Evolutionary conservation across 2,113 vertebrate genomes (phyloP), one percentile per base, ranked within the genome.

Genomic region (Reinhardtius hippoglossoides): DNA sequence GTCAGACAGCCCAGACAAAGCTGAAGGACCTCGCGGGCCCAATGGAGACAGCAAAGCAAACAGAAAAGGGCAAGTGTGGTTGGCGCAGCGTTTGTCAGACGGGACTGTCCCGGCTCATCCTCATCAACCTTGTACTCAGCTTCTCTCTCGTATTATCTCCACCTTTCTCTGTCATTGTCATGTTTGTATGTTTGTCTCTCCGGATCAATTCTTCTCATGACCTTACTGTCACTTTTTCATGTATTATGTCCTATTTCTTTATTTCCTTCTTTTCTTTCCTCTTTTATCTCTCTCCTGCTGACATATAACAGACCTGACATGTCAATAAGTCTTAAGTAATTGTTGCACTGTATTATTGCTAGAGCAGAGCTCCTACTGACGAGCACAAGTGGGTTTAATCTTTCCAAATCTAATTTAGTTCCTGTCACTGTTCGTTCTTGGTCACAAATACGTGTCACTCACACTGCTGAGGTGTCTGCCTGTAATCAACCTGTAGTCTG

Each of bases 41-140:
- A 55, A 52, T 24, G 21, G 24, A 71, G 80, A 80, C 71, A 69
- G 65, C 52, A 24, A 24, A 78, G 69, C 56, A 66, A 82, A 86
- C 77, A 76, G 82, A 86, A 90, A 87, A 88, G 76, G 80, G 78
- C 82, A 81, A 72, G 60, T 67, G 65, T 61, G 60, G 74, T 73
- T 87, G 54, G 13, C 74, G 48, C 52, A 56, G 24, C 76, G 74
- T 80, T 77, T 76, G 75, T 88, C 71, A 75, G 81, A 81, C 55
- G 56, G 69, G 82, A 88, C 83, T 88, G 78, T 88, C 85, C 82
- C 24, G 13, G 10, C 65, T 85, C 70, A 83, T 88, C 52, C 86
- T 65, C 62, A 42, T 90, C 89, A 88, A 68, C 67, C 37, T 10
- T 54, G 20, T 10, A 42, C 10, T 12, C 9, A 35, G 35, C 13